A percentile compares a stretch with the other conserved stretches of the same genome.
Evolutionary conservation across 2,113 vertebrate genomes (phyloP).

Genomic region (Ploceus nigricollis): DNA sequence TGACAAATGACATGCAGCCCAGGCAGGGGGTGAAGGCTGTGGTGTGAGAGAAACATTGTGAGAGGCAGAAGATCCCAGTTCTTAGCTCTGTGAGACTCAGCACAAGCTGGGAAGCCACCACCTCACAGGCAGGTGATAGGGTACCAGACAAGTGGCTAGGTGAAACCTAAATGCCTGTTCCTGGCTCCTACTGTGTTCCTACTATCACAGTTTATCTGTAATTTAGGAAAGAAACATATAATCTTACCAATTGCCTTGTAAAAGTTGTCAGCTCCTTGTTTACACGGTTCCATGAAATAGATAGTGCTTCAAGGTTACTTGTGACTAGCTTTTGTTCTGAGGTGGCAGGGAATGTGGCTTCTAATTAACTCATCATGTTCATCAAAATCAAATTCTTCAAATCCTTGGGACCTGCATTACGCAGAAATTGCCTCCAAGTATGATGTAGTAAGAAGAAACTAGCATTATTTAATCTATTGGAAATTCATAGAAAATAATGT

Average conservation of each 20-base stretch:
- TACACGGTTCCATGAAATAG: neutral
- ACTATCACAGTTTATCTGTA: neutral
- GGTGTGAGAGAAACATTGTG: neutral
- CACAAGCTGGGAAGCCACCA: neutral
- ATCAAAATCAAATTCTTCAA: neutral
- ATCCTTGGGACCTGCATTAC: neutral
- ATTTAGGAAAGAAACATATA: constrained; percentile 29
- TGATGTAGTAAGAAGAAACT: neutral
- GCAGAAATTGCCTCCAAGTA: neutral
- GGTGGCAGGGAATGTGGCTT: neutral
- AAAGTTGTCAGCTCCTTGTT: constrained; percentile 18
- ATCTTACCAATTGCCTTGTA: constrained; percentile 26
- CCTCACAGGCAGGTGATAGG: neutral
- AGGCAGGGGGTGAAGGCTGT: neutral
- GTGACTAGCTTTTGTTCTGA: neutral
- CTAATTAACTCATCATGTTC: neutral
- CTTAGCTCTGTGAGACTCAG: neutral
- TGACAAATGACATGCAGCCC: neutral
- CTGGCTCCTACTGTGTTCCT: constrained; percentile 7
- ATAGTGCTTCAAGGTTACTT: constrained; percentile 23
- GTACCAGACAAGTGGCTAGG: neutral
- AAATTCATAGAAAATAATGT: neutral
- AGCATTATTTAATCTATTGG: neutral
- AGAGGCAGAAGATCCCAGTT: neutral
- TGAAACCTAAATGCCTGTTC: constrained; percentile 3